Conservation (phyloP, 2,113 vertebrate species). For the Podarcis cretensis region DNA sequence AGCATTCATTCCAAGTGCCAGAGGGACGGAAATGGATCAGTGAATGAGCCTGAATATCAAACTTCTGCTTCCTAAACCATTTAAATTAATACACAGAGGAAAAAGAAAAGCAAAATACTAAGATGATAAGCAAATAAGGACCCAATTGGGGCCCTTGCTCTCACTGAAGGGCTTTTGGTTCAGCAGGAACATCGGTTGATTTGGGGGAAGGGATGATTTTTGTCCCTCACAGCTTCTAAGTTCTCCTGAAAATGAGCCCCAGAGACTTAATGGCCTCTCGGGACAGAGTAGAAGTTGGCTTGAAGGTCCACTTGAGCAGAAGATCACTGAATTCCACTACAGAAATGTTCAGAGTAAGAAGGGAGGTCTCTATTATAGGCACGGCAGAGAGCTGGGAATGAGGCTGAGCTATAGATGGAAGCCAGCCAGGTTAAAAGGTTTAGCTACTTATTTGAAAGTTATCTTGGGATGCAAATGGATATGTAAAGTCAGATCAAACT, state of each 20-base stretch:
- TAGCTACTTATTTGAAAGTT: not conserved
- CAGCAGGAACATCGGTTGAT: not conserved
- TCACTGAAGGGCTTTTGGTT: not conserved
- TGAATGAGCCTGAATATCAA: not conserved
- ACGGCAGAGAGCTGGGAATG: not conserved
- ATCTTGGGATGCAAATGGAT: conserved; percentile 5
- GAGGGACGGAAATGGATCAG: not conserved
- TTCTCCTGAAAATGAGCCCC: too few relatives aligned
- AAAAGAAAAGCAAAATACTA: not conserved
- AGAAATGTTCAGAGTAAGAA: not conserved
- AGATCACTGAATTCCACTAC: too few relatives aligned
- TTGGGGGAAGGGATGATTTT: too few relatives aligned
- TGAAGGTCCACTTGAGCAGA: too few relatives aligned
- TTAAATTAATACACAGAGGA: not conserved
- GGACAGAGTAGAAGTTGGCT: too few relatives aligned
- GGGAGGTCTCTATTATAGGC: not conserved
- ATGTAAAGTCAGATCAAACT: conserved; percentile 2
- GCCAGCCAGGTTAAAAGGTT: not conserved
- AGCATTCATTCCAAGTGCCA: not conserved
- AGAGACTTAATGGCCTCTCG: too few relatives aligned
- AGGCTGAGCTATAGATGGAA: not conserved
- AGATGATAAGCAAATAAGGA: not conserved
- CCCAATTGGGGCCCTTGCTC: not conserved
- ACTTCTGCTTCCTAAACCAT: not conserved
- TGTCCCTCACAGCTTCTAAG: too few relatives aligned